A percentile compares a stretch with the other conserved stretches of the same genome.
phyloP scores from a whole-genome alignment of 2,113 vertebrate species.

The Cebidichthys violaceus region DNA sequence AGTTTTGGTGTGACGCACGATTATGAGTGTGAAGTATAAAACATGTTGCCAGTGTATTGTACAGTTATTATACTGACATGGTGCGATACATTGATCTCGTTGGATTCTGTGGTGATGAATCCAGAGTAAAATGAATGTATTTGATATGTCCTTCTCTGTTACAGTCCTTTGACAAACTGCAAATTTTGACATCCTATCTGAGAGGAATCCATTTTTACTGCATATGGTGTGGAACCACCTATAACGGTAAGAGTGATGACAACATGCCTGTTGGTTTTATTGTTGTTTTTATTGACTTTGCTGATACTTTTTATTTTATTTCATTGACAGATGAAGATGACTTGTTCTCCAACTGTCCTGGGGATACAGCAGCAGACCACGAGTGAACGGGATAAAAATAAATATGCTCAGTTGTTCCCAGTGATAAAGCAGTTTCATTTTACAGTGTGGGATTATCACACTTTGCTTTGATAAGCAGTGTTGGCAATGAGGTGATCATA shows the following conservation, averaged over 20 bases:
- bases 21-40: not conserved
- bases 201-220: constrained; percentile 92
- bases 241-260: constrained; percentile 87
- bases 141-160: constrained; percentile 24
- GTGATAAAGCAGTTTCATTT: not conserved
- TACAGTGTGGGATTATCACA: not conserved
- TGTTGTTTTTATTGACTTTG: constrained; percentile 1
- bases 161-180: constrained; percentile 91
- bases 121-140: not conserved
- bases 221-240: constrained; percentile 96
- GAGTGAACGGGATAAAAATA: constrained; percentile 68
- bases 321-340: constrained; percentile 88
- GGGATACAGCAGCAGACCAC: constrained; percentile 91
- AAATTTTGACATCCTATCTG: constrained; percentile 91
- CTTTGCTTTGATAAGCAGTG: not conserved
- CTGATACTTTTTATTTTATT: not conserved
- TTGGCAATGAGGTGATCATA: not conserved
- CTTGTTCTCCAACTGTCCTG: constrained; percentile 91
- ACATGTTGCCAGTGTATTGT: not conserved
- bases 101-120: not conserved
- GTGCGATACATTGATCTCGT: not conserved
- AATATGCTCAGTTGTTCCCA: not conserved
- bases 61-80: not conserved
- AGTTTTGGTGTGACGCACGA: not conserved
- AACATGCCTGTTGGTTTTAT: not conserved